These are phyloP conservation scores for Linnaemya vulpina DNA, from an alignment of 2,888 invertebrate genomes.

Conservation along the genomic window DNA sequence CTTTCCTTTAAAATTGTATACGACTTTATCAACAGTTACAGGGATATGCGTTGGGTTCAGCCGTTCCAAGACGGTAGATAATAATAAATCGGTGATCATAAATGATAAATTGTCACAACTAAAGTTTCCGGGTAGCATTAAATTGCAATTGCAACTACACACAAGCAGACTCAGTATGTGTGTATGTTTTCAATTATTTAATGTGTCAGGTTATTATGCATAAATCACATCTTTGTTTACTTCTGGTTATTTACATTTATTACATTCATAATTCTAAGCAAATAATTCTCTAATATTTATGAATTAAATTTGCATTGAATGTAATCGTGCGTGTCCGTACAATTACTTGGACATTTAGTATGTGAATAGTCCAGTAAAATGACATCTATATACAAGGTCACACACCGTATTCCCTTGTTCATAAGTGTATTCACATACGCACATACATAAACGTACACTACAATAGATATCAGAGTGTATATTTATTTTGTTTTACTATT, in stretches of 20 bases:
- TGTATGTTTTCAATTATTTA: too few relatives aligned
- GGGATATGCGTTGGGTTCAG: too few relatives aligned
- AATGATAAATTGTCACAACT: too few relatives aligned
- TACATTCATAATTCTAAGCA: not conserved
- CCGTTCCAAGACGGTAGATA: too few relatives aligned
- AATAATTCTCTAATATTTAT: not conserved
- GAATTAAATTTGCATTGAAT: not conserved
- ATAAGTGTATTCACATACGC: not conserved
- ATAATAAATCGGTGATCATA: too few relatives aligned
- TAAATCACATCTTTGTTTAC: not conserved
- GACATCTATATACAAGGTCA: slow-evolving; percentile 39
- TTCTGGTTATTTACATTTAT: not conserved
- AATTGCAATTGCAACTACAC: too few relatives aligned
- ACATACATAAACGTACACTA: not conserved
- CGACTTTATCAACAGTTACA: too few relatives aligned
- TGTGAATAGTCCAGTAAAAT: not conserved
- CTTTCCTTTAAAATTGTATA: too few relatives aligned
- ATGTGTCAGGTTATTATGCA: too few relatives aligned
- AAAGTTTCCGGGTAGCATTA: too few relatives aligned
- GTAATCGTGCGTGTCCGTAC: not conserved
- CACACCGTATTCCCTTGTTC: not conserved
- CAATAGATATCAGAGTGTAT: not conserved
- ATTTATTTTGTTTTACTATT: slow-evolving; percentile 1
- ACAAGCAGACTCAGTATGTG: too few relatives aligned
- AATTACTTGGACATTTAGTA: not conserved